Percentiles rank a stretch among this genome's conserved stretches.
phyloP scores from a whole-genome alignment of 2,888 invertebrate genomes.

The Mesochorus sp. region DNA sequence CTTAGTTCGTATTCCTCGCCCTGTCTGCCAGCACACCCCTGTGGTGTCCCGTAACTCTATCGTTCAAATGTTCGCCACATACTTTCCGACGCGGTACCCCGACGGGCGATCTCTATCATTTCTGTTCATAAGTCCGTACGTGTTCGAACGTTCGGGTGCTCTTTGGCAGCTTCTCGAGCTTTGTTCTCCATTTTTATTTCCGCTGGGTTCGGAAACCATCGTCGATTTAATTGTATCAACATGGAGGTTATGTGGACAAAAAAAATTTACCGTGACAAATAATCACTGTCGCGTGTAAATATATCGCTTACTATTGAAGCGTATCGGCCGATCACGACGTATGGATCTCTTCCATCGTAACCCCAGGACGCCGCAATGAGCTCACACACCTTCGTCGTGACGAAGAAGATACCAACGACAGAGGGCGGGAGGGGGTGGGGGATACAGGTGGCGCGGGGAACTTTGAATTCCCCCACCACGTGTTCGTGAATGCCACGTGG shows the following conservation, averaged over 20 bases:
- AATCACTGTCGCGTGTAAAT: too few relatives aligned
- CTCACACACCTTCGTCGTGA: neutral
- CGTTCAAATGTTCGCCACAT: conserved; percentile 20
- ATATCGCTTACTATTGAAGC: neutral
- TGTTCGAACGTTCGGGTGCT: neutral
- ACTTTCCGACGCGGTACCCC: conserved; percentile 4
- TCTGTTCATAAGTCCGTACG: neutral
- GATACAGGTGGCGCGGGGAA: conserved; percentile 54
- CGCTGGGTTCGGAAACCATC: too few relatives aligned
- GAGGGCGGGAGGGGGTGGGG: conserved; percentile 15
- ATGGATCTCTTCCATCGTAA: neutral
- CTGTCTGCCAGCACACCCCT: conserved; percentile 79
- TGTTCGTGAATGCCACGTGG: conserved; percentile 56
- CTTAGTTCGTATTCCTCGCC: conserved; percentile 82
- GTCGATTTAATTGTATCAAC: neutral
- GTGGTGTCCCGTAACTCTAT: conserved; percentile 32
- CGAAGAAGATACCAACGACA: conserved; percentile 26
- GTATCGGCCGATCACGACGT: neutral
- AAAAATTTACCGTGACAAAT: neutral
- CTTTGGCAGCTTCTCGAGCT: neutral
- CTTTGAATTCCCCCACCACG: conserved; percentile 57
- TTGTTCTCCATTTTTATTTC: neutral
- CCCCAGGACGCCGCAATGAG: conserved; percentile 28
- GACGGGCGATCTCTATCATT: conserved; percentile 25
- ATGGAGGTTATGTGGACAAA: neutral